These are phyloP conservation scores for Trididemnum clinides DNA, from an alignment of 23 tunicate genomes.

Conservation along the genomic window DNA sequence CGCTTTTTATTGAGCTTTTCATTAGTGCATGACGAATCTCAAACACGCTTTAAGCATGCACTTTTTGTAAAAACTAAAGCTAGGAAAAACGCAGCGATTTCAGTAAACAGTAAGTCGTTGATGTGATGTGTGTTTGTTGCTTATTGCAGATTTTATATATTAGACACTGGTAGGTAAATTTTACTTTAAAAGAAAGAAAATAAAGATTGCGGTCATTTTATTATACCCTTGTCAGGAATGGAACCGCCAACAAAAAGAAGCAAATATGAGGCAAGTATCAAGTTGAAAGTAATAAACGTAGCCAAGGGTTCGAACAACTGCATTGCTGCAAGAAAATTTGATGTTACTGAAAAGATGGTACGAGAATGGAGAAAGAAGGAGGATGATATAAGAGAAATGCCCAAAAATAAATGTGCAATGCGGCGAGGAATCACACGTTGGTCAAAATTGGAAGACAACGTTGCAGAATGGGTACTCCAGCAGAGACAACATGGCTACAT, in stretches of 20 bases:
- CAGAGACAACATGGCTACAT: neutral
- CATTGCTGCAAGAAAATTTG: constrained; percentile 3
- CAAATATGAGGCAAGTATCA: constrained; percentile 10
- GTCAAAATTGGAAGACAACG: neutral
- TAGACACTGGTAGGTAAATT: constrained; percentile 11
- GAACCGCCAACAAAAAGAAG: constrained; percentile 21
- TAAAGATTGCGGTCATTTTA: constrained; percentile 14
- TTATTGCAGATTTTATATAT: constrained; percentile 12
- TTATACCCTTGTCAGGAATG: constrained; percentile 24
- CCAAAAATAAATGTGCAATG: neutral
- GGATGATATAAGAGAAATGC: neutral
- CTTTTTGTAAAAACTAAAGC: constrained; percentile 5
- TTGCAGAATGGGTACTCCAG: neutral
- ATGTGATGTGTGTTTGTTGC: constrained; percentile 24
- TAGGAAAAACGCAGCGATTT: constrained; percentile 10
- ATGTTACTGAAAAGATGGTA: constrained; percentile 15
- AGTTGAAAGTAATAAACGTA: constrained; percentile 10
- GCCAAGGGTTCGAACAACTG: constrained; percentile 19
- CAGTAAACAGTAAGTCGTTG: constrained; percentile 13
- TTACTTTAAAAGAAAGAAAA: neutral
- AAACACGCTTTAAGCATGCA: constrained; percentile 2
- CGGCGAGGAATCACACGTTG: neutral
- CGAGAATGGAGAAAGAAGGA: constrained; percentile 4
- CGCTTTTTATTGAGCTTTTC: too few species aligned
- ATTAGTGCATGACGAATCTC: too few species aligned